Conservation (phyloP, 2,888 invertebrate genomes). For the Cylloceria caligata region DNA sequence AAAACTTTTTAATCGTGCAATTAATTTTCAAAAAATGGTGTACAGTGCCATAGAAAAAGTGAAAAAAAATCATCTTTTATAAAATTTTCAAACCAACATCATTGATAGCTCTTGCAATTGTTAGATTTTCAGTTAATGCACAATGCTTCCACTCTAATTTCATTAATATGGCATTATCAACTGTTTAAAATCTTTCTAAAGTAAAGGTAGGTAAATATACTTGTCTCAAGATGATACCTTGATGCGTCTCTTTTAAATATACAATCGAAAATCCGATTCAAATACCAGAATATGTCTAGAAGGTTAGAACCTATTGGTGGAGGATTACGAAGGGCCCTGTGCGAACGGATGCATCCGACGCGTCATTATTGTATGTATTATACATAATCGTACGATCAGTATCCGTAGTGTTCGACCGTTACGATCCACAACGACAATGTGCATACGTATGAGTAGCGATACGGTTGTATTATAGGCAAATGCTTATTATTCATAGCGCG, state of each 20-base stretch:
- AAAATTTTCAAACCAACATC: too few relatives aligned
- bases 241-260: neutral
- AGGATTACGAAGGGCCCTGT: constrained; percentile 10
- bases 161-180: too few relatives aligned
- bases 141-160: too few relatives aligned
- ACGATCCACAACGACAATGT: neutral
- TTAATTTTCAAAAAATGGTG: too few relatives aligned
- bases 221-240: too few relatives aligned
- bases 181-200: too few relatives aligned
- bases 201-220: too few relatives aligned
- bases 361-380: constrained; percentile 24
- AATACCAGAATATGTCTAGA: neutral
- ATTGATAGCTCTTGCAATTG: too few relatives aligned
- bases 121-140: too few relatives aligned
- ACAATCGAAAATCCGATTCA: neutral
- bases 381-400: constrained; percentile 1
- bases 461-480: constrained; percentile 22
- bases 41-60: too few relatives aligned
- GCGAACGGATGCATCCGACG: constrained; percentile 14
- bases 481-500: constrained; percentile 60
- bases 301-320: constrained; percentile 22
- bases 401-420: constrained; percentile 5
- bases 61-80: too few relatives aligned
- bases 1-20: too few relatives aligned
- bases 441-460: neutral